Evolutionary conservation across 2,888 invertebrate species (phyloP), one percentile per base, ranked within the genome.

Genomic region (Agriopis marginaria): DNA sequence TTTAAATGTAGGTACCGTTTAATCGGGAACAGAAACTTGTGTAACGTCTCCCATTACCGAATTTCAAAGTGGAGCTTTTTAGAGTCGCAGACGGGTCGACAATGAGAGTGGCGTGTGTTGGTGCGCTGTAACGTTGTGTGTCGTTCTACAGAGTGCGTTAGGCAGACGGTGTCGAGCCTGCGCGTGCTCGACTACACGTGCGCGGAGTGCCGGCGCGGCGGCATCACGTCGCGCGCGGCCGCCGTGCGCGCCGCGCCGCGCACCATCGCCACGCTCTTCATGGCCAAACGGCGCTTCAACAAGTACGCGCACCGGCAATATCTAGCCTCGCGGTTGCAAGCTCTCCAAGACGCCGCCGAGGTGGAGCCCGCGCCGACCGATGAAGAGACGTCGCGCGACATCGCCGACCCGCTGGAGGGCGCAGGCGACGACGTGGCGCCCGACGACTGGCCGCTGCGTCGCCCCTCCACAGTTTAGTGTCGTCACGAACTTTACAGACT

Each of bases 261-360:
- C 70, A 94, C 93, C 79, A 92, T 94, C 86, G 93, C 93, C 85
- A 93, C 93, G 77, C 90, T 94, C 64, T 94, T 94, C 90, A 94
- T 94, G 93, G 93, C 93, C 82, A 94, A 94, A 89, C 92, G 93
- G 1, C 91, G 93, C 74, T 94, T 94, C 92, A 94, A 94, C 92
- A 93, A 93, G 87, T 94, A 94, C 90, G 93, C 93, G 82, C 93
- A 93, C 81, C 88, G 90, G 49, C 93, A 93, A 89, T 94, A 93
- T 89, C 75, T 93, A 81, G 83, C 81, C 77, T 86, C 85, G 76
- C 85, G 89, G 65, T 78, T 66, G 67, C 74, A 64, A 68, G 70
- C 74, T 66, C 71, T 53, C 47, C 74, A 58, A 60, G 79, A 77
- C 64, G 67, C 73, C 62, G 67, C 73, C 55, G 78, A 71, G 75